phyloP scores from a whole-genome alignment of 2,888 invertebrate species.

The Salticus scenicus region DNA sequence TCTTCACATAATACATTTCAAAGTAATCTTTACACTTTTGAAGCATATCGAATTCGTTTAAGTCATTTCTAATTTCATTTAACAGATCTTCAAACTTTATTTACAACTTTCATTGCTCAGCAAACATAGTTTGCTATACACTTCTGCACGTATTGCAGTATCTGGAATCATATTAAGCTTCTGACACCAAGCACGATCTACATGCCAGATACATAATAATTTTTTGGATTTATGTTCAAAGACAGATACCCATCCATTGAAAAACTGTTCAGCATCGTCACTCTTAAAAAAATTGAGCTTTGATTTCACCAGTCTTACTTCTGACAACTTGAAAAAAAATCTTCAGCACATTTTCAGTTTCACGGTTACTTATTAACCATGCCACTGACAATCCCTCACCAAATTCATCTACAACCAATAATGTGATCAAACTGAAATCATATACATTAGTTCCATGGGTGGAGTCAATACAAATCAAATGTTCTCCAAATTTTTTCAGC shows the following conservation, averaged over 20 bases:
- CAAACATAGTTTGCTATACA: too few species aligned
- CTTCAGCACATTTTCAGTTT: too few species aligned
- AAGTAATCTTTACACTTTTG: background rate
- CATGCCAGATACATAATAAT: too few species aligned
- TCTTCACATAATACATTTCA: slow-evolving; percentile 13
- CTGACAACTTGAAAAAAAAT: background rate
- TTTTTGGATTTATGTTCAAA: slow-evolving; percentile 30
- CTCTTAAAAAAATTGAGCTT: slow-evolving; percentile 58
- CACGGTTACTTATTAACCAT: too few species aligned
- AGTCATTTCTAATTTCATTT: background rate
- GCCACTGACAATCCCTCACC: too few species aligned
- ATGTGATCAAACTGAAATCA: slow-evolving; percentile 51
- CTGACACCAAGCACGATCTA: too few species aligned
- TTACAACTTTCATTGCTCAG: background rate
- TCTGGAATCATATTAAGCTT: too few species aligned
- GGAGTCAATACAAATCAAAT: slow-evolving; percentile 13
- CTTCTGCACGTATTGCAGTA: too few species aligned
- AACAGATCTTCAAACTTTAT: background rate
- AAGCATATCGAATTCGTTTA: too few species aligned
- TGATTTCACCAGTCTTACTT: background rate
- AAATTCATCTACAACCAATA: background rate
- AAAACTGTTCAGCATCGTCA: slow-evolving; percentile 68
- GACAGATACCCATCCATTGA: slow-evolving; percentile 67
- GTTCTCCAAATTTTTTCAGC: too few species aligned
- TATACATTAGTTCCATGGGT: slow-evolving; percentile 46